These are phyloP conservation scores for Neria commutata DNA, from an alignment of 2,888 invertebrate genomes.

Conservation along the genomic window DNA sequence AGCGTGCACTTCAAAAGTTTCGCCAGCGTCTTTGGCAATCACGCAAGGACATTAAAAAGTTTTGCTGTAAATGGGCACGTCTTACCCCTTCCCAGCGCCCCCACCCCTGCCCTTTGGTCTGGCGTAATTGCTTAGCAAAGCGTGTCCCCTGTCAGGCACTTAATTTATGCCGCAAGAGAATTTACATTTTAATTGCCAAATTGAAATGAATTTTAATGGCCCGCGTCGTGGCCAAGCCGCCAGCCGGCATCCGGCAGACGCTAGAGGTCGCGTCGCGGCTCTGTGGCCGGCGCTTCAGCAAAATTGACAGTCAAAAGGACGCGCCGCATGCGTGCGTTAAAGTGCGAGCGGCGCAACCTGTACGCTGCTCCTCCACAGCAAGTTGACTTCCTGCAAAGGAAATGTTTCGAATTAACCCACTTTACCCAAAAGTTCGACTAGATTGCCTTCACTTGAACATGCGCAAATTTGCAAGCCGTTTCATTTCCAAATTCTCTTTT, in stretches of 20 bases:
- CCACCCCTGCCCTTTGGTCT: too few species aligned
- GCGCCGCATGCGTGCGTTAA: background rate
- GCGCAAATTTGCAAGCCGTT: too few species aligned
- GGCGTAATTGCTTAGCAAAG: too few species aligned
- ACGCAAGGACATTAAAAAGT: background rate
- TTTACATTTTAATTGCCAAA: slow-evolving; percentile 5
- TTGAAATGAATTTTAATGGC: slow-evolving; percentile 1
- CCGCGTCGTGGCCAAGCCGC: background rate
- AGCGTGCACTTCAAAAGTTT: too few species aligned
- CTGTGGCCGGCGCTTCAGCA: background rate
- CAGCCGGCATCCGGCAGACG: background rate
- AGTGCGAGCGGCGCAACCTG: background rate
- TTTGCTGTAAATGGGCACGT: background rate
- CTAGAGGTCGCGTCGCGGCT: background rate
- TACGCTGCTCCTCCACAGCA: too few species aligned
- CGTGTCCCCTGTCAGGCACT: slow-evolving; percentile 1
- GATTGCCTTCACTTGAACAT: too few species aligned
- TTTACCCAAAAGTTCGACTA: too few species aligned
- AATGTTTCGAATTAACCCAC: too few species aligned
- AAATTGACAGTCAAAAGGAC: background rate
- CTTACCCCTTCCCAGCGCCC: too few species aligned
- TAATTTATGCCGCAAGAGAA: background rate
- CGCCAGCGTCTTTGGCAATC: background rate
- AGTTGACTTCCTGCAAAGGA: too few species aligned
- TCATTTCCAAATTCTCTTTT: too few species aligned